Base-by-base conservation (phyloP, 1,140 invertebrate genomes). In the Drosophila nikananu region DNA sequence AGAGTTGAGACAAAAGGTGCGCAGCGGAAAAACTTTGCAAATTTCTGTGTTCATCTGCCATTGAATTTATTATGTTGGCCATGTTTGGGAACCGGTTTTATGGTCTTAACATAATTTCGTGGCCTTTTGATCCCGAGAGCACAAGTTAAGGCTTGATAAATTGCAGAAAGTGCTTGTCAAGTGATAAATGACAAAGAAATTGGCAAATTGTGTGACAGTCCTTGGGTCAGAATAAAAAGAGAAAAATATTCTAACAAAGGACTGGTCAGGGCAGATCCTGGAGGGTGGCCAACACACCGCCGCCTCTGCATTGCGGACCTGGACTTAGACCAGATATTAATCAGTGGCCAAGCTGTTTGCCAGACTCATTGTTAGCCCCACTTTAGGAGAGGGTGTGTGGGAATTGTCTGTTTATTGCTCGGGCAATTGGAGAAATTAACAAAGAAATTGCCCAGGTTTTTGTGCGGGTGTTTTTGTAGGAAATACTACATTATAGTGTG, bases 131-230 rank as follows among this genome's bases (percentile, higher is more conserved):
- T 64, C 76, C 68, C 32, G 49, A 46, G 81, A 66, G 74, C 74
- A 79, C 44, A 81, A 91, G 83, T 80, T 81, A 79, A 80, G 70
- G 74, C 87, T 87, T 91, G 83, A 91, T 83, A 91, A 91, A 91
- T 87, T 80, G 75, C 66, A 72, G 63, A 68, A 71, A 72, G 54
- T 68, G 74, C 55, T 72, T 55, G 74, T 58, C 74, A 75, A 75
- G 68, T 91, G 84, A 91, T 80, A 91, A 91, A 91, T 91, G 84
- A 86, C 84, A 80, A 70, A 61, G 63, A 60, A 89, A 91, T 89
- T 86, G 81, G 62, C 81, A 86, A 84, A 91, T 91, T 82, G 81
- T 77, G 60, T 41, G 67, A 60, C 60, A 65, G 32, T 57, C 30
- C 23, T 49, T 49, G 49, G 32, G 37, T 42, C 30, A 21, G 54